phyloP scores from a whole-genome alignment of 2,113 vertebrate species.

The Sylvilagus bachmani region DNA sequence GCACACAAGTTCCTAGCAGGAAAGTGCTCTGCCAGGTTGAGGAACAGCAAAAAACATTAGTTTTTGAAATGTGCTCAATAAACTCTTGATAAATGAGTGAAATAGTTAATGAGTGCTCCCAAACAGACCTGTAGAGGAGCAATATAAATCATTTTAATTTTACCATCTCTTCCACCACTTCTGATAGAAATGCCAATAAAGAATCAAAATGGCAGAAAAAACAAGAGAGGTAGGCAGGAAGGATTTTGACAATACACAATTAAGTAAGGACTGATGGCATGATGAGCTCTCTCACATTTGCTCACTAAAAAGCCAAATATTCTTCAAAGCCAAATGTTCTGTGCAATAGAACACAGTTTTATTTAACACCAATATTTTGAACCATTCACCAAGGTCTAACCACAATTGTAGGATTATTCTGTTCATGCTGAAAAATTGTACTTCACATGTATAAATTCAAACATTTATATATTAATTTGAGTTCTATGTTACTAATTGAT shows the following conservation, averaged over 20 bases:
- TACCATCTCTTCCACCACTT: constrained; percentile 40
- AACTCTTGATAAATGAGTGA: constrained; percentile 3
- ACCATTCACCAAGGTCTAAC: background rate
- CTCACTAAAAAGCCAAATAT: constrained; percentile 29
- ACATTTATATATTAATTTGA: constrained; percentile 65
- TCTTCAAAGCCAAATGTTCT: constrained; percentile 4
- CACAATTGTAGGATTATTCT: background rate
- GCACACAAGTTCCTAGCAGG: background rate
- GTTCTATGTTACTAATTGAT: constrained; percentile 71
- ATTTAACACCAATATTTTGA: constrained; percentile 19
- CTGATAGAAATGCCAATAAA: constrained; percentile 57
- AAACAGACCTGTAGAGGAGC: constrained; percentile 13
- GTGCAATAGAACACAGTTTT: background rate
- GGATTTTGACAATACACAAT: background rate
- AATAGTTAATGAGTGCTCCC: constrained; percentile 34
- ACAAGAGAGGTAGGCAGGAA: background rate
- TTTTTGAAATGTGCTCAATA: constrained; percentile 26
- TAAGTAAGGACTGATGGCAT: constrained; percentile 37
- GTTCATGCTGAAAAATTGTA: constrained; percentile 17
- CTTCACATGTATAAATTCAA: constrained; percentile 48
- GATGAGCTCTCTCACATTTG: constrained; percentile 30
- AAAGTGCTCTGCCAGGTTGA: background rate
- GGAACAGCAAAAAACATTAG: background rate
- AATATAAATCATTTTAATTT: constrained; percentile 71
- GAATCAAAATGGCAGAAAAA: constrained; percentile 55